Base-by-base conservation (phyloP, 2,113 vertebrate genomes). In the Polypterus senegalus region DNA sequence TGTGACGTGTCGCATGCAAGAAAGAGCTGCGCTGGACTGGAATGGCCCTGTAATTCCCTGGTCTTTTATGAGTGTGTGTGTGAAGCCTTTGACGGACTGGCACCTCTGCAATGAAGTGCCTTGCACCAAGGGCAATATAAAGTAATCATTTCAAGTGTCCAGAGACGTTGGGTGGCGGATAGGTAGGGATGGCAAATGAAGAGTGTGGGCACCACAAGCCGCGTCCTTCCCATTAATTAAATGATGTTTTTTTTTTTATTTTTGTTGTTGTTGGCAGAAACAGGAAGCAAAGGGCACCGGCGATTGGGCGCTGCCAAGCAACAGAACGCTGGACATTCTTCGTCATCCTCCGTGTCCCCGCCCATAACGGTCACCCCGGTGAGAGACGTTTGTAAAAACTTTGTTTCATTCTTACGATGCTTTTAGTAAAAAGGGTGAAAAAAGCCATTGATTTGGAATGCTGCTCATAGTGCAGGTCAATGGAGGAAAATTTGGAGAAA, bases 281-380 rank as follows among this genome's bases (percentile, higher is more conserved):
- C 2, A 2, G 59, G n/a, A 9, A 69, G 55, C 48, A 74, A 75
- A 57, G 68, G 75, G 53, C 77, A n/a, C 55, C 77, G 79, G 57
- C 63, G 58, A 68, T 71, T 79, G 57, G 78, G 74, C 53, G 72
- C 61, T 10, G 64, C 72, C 67, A 78, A 74, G 56, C 71, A 61
- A 55, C 72, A 67, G 57, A 69, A 53, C 58, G 58, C 58, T 4
- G 74, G 73, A 66, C 70, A 73, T 7, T 66, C 58, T 49, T 61
- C 77, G 4, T 54, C 72, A 11, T 47, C 68, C 2, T 58, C 73
- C 6, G 72, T 72, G 56, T 70, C 73, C 0, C 67, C 81, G 62
- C 70, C 78, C 3, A 67, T 71, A 43, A 27, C 70, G 49, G 43
- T 58, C 55, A 69, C 76, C 64, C 71, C 69, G 27, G 89, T 86